Base-by-base conservation (phyloP, 2,113 vertebrate genomes). In the Pontoporia blainvillei region DNA sequence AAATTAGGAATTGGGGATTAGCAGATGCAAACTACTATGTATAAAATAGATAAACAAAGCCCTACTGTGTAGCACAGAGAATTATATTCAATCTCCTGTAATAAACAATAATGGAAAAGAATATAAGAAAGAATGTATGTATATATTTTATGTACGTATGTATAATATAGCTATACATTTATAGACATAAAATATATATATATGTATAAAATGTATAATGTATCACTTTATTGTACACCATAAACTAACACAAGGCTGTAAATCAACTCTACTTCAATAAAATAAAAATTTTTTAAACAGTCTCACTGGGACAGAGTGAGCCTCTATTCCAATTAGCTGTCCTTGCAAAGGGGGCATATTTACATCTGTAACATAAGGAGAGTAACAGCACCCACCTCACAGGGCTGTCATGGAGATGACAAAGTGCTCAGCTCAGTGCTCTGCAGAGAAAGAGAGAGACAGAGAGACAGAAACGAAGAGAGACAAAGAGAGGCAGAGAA, bases 61-160 rank as follows among this genome's bases (percentile, higher is more conserved):
- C 59, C 59, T 61, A 29, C 23, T 61, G 59, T 12, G 21, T 10
- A 52, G 46, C 31, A 21, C 46, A 7, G 18, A 5, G 9, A 52
- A 21, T 29, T 34, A 21, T 0, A 3, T 12, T 49, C 73, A 78
- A 14, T 14, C 23, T 12, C 75, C 49, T 25, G 34, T 36, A 54
- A 36, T 54, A 78, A 78, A 54, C 20, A 49, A 8, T 54, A 54
- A 78, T 11, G 34, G 75, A 12, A 34, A 34, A 54, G 75, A 54
- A n/a, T 34, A 25, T 0, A 2, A 54, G 8, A 54, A 23, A 36
- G 18, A n/a, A 54, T 8, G 5, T 25, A 6, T 8, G 0, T 54
- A 4, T 4, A 20, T 54, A 20, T 52, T 52, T 52, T 52, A 57
- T 57, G 54, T 20, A 57, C 21, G 8, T 8, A 57, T 27, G 25